A percentile compares a stretch with the other conserved stretches of the same genome.
Evolutionary conservation across 1,140 invertebrate genomes (phyloP).

Genomic region (Aradophagus sp.): DNA sequence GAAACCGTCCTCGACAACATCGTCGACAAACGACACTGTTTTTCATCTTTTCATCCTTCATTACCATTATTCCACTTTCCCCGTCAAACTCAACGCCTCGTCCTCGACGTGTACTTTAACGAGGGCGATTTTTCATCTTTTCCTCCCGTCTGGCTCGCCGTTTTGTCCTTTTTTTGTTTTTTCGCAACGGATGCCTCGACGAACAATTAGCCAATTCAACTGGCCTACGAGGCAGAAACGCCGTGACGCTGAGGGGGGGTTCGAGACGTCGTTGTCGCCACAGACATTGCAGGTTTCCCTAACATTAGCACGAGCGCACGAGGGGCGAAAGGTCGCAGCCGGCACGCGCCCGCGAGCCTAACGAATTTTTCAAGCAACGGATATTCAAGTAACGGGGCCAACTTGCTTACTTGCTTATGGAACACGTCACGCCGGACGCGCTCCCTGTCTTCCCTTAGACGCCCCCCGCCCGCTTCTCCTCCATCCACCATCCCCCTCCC

Average conservation of each 20-base stretch:
- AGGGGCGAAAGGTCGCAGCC: constrained; percentile 58
- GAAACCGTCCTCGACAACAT: no score
- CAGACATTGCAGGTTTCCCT: constrained; percentile 51
- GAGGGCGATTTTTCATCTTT: no score
- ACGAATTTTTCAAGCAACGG: constrained; percentile 59
- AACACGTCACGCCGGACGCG: constrained; percentile 44
- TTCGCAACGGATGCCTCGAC: constrained; percentile 36
- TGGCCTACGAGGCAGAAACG: constrained; percentile 17
- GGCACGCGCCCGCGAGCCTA: constrained; percentile 56
- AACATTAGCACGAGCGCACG: constrained; percentile 52
- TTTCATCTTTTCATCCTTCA: no score
- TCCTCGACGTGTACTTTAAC: no score
- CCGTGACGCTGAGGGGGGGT: constrained; percentile 42
- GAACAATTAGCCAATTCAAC: constrained; percentile 44
- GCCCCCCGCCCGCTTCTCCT: constrained; percentile 32
- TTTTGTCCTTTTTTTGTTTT: no score
- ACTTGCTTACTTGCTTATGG: constrained; percentile 41
- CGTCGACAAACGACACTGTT: no score
- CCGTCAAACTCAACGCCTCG: no score
- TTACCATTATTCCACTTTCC: no score
- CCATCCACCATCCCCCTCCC: no score
- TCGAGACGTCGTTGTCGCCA: constrained; percentile 39
- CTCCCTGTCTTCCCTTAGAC: constrained; percentile 37
- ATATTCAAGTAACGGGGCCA: constrained; percentile 46
- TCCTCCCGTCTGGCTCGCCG: no score